A percentile compares a stretch with the other conserved stretches of the same genome.
Conservation (phyloP, 1,140 invertebrate species). For the Lepidurus couesii region DNA sequence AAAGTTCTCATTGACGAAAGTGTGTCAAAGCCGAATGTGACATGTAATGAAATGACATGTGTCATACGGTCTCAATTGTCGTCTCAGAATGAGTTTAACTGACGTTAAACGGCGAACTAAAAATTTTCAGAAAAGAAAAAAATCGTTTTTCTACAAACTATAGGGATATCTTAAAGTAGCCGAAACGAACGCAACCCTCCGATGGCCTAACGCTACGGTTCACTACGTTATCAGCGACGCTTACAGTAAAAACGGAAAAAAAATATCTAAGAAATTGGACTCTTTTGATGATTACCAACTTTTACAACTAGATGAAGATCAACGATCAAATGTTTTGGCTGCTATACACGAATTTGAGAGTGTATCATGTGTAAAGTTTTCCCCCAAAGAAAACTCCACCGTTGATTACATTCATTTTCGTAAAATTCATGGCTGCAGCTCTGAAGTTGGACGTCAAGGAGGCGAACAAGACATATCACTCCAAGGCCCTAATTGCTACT, state of each 20-base stretch:
- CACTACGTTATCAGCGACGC: background rate
- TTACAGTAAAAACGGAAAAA: background rate
- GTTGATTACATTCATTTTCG: conserved; percentile 29
- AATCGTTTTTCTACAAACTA: background rate
- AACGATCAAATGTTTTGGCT: background rate
- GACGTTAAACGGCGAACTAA: no score
- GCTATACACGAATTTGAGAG: background rate
- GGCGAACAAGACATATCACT: conserved; percentile 30
- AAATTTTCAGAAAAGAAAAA: no score
- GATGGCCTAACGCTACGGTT: background rate
- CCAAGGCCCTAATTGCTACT: conserved; percentile 22
- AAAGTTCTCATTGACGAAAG: background rate
- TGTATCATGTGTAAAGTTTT: background rate
- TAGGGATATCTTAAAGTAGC: background rate
- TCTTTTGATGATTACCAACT: background rate
- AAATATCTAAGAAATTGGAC: background rate
- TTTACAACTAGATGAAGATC: background rate
- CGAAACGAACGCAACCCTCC: background rate
- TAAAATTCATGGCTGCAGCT: conserved; percentile 27
- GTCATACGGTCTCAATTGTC: background rate
- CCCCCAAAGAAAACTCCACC: background rate
- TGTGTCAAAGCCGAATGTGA: background rate
- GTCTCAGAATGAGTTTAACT: background rate
- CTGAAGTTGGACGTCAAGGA: conserved; percentile 29
- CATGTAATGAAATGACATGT: background rate